Percentiles rank a stretch among this genome's conserved stretches.
Conservation (phyloP, 2,797 vertebrate genomes). For the Uromys caudimaculatus region DNA sequence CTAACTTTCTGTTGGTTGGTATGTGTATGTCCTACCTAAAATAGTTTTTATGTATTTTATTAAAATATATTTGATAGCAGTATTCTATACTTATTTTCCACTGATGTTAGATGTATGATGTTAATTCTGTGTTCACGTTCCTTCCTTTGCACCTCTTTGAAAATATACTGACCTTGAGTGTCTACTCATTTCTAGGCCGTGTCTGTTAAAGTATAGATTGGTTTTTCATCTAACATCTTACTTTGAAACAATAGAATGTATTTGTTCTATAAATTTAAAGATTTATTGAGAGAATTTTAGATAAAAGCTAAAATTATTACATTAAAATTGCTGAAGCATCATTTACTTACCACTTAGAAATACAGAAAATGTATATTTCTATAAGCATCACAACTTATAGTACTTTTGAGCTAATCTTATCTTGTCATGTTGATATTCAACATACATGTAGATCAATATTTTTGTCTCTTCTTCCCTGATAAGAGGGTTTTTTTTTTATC, state of each 20-base stretch:
- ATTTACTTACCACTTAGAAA: neutral
- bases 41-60: neutral
- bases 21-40: neutral
- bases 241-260: neutral
- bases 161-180: neutral
- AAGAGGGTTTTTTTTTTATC: slow-evolving; percentile 72
- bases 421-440: slow-evolving; percentile 59
- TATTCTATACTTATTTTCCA: neutral
- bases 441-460: slow-evolving; percentile 68
- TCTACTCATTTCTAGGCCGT: neutral
- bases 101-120: neutral
- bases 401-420: slow-evolving; percentile 47
- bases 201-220: neutral
- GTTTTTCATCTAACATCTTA: neutral
- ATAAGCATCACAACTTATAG: slow-evolving; percentile 53
- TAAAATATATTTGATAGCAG: neutral
- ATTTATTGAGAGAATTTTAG: neutral
- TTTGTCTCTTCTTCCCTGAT: slow-evolving; percentile 71
- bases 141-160: neutral
- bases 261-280: slow-evolving; percentile 48
- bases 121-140: neutral
- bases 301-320: neutral
- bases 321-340: neutral
- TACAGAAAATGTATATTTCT: neutral
- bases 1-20: neutral